Evolutionary conservation across 1,140 invertebrate species (phyloP).

Genomic region (Pseudomyrmex flavicornis): DNA sequence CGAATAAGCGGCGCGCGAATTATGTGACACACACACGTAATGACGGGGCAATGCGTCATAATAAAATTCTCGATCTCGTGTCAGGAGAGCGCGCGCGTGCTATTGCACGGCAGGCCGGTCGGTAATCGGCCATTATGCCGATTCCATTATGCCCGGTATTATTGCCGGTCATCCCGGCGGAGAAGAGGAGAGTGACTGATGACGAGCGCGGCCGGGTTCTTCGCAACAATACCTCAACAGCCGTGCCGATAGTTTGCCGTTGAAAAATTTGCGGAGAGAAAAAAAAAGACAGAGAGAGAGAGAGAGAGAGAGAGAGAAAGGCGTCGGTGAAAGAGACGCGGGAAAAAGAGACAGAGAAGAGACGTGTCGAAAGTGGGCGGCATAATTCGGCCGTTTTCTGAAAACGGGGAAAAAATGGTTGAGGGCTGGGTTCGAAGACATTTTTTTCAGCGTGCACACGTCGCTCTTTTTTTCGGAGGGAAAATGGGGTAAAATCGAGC

Average conservation of each 20-base stretch:
- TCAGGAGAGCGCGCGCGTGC: slow-evolving; percentile 59
- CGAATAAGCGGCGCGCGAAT: slow-evolving; percentile 36
- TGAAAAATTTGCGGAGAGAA: slow-evolving; percentile 71
- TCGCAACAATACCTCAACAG: slow-evolving; percentile 78
- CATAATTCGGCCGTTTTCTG: slow-evolving; percentile 80
- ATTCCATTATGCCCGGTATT: slow-evolving; percentile 80
- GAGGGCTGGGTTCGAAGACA: slow-evolving; percentile 28
- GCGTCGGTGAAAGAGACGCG: slow-evolving; percentile 55
- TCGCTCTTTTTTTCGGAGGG: slow-evolving; percentile 50
- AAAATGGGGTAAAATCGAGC: slow-evolving; percentile 77
- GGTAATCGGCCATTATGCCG: slow-evolving; percentile 75
- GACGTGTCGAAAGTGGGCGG: slow-evolving; percentile 79
- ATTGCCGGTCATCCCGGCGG: slow-evolving; percentile 77
- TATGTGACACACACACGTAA: slow-evolving; percentile 78
- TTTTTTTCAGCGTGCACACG: slow-evolving; percentile 2
- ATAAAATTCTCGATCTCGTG: slow-evolving; percentile 83
- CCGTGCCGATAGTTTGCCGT: slow-evolving; percentile 76
- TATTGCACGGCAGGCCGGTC: slow-evolving; percentile 70
- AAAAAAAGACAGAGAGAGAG: slow-evolving; percentile 62
- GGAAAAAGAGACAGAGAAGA: slow-evolving; percentile 29
- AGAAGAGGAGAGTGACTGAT: slow-evolving; percentile 81
- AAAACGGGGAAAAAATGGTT: slow-evolving; percentile 76
- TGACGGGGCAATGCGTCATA: slow-evolving; percentile 82
- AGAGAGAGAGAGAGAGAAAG: slow-evolving; percentile 39
- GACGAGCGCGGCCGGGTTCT: slow-evolving; percentile 74